Base-by-base conservation (phyloP, 2,797 vertebrate genomes). In the Sparus aurata region DNA sequence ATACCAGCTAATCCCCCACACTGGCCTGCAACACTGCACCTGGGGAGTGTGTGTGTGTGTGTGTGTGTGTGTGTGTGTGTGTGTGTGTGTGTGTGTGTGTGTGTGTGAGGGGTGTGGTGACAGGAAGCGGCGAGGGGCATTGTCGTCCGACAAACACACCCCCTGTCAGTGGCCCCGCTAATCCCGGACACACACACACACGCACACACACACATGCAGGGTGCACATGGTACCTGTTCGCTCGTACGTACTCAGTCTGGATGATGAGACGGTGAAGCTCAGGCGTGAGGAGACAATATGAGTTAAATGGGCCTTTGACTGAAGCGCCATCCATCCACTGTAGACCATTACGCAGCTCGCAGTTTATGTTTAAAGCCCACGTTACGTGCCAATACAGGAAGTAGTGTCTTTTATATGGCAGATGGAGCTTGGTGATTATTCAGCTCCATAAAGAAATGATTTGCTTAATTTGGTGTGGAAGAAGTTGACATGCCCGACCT, bases 1-100 rank as follows among this genome's bases (percentile, higher is more conserved):
- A 87, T 80, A 82, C 73, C 86, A 83, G 93, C 90, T 94, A 92
- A 94, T 93, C 94, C 87, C 80, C 81, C 74, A 87, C 88, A 89
- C 89, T 90, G 91, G 92, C 90, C 88, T 63, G 80, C 89, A 91
- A 74, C 80, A 68, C 88, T 89, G 91, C 90, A 94, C 88, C 87
- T 91, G 86, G 85, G 86, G 82, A 84, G 82, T 50, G 72, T 59
- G 82, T 68, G 61, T 74, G 72, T 67, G 13, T 25, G 5, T 38
- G 16, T 57, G 66, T 60, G 20, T 27, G 71, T 65, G 63, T 25
- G 27, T 27, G 27, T 27, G 27, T 4, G 83, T 53, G 72, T 59
- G 82, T 68, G 60, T 74, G 72, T 67, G 13, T 25, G 5, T 68
- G 60, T 74, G 72, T 67, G 13, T 25, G 5, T 38, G n/a, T 52